phyloP scores from a whole-genome alignment of 1,140 invertebrate genomes.

The Dreissena rostriformis region DNA sequence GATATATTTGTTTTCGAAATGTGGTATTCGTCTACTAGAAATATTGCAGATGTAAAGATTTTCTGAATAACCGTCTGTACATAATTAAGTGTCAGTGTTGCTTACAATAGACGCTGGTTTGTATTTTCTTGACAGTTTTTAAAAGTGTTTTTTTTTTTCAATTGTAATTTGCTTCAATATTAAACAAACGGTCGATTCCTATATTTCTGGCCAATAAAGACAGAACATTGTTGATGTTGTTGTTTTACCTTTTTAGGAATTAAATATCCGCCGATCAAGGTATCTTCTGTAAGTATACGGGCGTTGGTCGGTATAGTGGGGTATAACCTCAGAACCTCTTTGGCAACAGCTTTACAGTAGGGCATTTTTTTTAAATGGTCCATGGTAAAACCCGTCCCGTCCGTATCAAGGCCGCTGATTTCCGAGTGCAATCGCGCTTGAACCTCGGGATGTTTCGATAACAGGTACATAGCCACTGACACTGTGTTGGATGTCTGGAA shows the following conservation, averaged over 20 bases:
- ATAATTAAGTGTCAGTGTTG: too few relatives aligned
- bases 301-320: conserved; percentile 72
- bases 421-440: conserved; percentile 84
- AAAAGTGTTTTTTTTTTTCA: too few relatives aligned
- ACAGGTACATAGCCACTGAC: conserved; percentile 90
- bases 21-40: too few relatives aligned
- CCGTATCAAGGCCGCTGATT: conserved; percentile 73
- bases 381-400: conserved; percentile 68
- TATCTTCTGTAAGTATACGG: conserved; percentile 65
- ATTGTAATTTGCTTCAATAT: too few relatives aligned
- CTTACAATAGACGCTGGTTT: too few relatives aligned
- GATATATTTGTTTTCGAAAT: too few relatives aligned
- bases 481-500: conserved; percentile 91
- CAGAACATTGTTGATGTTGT: too few relatives aligned
- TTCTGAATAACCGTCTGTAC: too few relatives aligned
- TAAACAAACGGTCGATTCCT: too few relatives aligned
- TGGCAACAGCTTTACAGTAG: conserved; percentile 86
- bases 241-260: conserved; percentile 71
- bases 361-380: conserved; percentile 80
- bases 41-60: too few relatives aligned
- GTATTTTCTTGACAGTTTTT: too few relatives aligned
- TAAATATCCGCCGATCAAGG: conserved; percentile 60
- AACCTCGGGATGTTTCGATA: conserved; percentile 85
- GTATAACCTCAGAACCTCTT: conserved; percentile 88
- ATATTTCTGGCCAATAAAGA: too few relatives aligned